Evolutionary conservation across 2,888 invertebrate species (phyloP), one percentile per base, ranked within the genome.

Genomic region (Drosophila gaucha): DNA sequence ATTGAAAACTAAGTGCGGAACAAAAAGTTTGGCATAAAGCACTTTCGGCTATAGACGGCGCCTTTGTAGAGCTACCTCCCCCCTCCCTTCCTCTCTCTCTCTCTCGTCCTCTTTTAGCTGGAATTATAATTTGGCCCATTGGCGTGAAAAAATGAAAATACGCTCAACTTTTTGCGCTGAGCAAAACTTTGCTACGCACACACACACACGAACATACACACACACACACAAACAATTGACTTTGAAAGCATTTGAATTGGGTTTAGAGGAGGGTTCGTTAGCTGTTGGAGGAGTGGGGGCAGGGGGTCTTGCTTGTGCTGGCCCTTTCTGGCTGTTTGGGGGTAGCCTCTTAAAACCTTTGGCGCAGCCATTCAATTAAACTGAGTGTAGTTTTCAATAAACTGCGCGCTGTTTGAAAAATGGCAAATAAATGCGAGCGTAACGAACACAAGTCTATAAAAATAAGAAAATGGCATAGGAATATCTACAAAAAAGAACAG

Each of bases 341-440:
- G 6, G 28, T 1, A 20, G 36, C 62, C 57, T 41, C 64, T 77
- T 75, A 67, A 77, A 67, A 67, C 73, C 78, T 66, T 77, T 72
- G 54, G 65, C 60, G 52, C 67, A 64, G 75, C 69, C 75, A 75
- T 86, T 83, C 86, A 83, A 83, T 83, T 83, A 83, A 84, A 76
- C 80, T 76, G 83, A 83, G 86, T 83, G 85, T 83, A 83, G 86
- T 80, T 86, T 80, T 86, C 86, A 83, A 86, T 83, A 83, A 83
- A 86, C 80, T 86, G 74, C 33, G 60, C 58, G 60, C 73, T 63
- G 52, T 75, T 83, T 86, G 70, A 71, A 75, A 80, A 86, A 84
- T 65, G 57, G 76, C 67, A 74, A 80, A 84, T 80, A 84, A 84
- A 84, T 83, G 77, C 74, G 66, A 69, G 44, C 59, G 30, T 31